These are phyloP conservation scores for Tachycineta bicolor DNA, from an alignment of 2,113 vertebrate species.

Conservation along the genomic window DNA sequence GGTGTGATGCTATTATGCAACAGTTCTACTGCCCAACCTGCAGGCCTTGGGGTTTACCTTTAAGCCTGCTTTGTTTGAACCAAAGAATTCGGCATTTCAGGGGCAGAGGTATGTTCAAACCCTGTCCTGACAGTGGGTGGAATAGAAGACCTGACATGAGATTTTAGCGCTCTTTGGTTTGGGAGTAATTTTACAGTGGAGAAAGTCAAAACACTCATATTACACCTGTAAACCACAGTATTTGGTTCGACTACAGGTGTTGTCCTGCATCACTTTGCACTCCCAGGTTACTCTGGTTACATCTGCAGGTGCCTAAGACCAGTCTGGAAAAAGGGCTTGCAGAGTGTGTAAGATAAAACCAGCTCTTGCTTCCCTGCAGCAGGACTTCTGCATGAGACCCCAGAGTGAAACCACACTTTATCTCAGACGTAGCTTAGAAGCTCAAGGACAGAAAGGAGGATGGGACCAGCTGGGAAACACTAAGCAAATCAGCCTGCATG, in stretches of 20 bases:
- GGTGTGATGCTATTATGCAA: neutral
- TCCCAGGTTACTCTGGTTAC: neutral
- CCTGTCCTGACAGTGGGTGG: too few relatives aligned
- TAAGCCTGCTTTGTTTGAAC: neutral
- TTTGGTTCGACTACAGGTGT: neutral
- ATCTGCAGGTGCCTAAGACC: accelerated
- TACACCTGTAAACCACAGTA: neutral
- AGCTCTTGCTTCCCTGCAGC: neutral
- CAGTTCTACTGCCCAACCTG: neutral
- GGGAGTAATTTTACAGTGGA: neutral
- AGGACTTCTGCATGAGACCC: neutral
- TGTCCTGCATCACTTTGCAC: neutral
- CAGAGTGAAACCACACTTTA: neutral
- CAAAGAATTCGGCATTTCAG: neutral
- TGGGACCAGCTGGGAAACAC: neutral
- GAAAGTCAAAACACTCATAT: neutral
- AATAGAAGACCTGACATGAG: neutral
- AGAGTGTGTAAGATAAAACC: neutral
- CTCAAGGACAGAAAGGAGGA: neutral
- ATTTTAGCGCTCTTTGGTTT: neutral
- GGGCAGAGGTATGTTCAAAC: neutral
- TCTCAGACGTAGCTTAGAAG: neutral
- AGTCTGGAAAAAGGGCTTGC: neutral
- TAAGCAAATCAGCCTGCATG: neutral
- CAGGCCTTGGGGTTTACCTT: neutral